Base-by-base conservation (phyloP, 1,140 invertebrate species). In the Meloidogyne exigua region DNA sequence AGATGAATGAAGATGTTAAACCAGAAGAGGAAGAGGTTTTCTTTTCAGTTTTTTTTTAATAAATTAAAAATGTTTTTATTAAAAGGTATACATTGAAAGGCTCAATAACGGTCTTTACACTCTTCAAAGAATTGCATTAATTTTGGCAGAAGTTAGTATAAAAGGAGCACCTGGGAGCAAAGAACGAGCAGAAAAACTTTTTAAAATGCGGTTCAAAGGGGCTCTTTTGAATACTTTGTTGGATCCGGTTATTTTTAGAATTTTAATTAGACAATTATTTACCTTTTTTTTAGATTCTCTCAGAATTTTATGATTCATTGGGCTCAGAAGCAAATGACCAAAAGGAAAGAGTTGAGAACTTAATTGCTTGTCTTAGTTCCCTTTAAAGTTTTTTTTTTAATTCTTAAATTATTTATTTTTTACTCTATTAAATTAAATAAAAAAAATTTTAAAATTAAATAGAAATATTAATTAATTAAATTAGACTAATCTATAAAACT, bases 21-120 rank as follows among this genome's bases (percentile, higher is more conserved):
- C 71, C 71, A 10, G 28, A 64, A 12, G 57, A 65, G 7, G 71
- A 73, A 65, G 71, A 73, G 57, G 71, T 73, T 57, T 39, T 32
- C 7, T 32, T 32, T 32, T 7, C 7, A n/a, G n/a, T 32, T 32
- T 39, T 39, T 10, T 9, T 9, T 39, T 39, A 0, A 9, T 39
- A 9, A 39, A 39, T 9, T 9, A 39, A 39, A 25, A 65, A 7
- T 65, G 0, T 65, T 42, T n/a, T 68, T 42, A 21, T 42, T 10
- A 28, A 36, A 23, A 92, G 81, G 91, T 92, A 78, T 98, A 98
- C 88, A 89, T 98, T 62, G 92, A 92, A 85, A 90, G 94, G 75
- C 88, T 99, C 28, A 94, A 96, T 74, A 92, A 92, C 1, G 96
- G 96, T 0, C 89, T 99, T 13, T 99, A 98, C 87, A 96, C 95